Evolutionary conservation across 2,797 vertebrate species (phyloP).

Genomic region (Myotis planiceps): DNA sequence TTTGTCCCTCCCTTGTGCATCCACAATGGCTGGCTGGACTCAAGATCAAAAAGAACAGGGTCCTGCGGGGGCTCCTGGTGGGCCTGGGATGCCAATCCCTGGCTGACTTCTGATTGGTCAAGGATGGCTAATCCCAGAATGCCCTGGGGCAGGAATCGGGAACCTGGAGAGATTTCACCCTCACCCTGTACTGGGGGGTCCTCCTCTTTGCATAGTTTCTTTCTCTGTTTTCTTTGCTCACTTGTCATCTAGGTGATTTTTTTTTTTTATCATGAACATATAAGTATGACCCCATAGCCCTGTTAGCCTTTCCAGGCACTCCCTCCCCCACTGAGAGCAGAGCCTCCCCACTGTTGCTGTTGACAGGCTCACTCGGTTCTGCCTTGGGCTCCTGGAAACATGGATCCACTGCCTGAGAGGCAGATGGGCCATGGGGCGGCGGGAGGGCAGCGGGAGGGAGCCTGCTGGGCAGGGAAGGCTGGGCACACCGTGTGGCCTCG

Average conservation of each 20-base stretch:
- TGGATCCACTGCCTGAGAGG: background rate
- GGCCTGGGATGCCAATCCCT: background rate
- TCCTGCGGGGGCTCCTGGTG: background rate
- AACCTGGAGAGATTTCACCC: background rate
- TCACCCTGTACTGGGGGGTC: background rate
- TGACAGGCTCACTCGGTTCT: background rate
- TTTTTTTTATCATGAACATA: background rate
- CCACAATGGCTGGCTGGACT: background rate
- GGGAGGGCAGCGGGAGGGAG: too few relatives aligned
- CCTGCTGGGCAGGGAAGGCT: background rate
- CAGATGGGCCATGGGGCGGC: fast-evolving
- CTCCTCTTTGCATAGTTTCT: background rate
- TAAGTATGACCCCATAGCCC: background rate
- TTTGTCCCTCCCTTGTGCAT: background rate
- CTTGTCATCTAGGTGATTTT: background rate
- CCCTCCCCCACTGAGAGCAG: background rate
- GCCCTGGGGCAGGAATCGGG: background rate
- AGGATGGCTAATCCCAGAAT: background rate
- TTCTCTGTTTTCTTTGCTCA: background rate
- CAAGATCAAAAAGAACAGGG: background rate
- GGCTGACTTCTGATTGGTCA: background rate
- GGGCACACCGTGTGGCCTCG: too few relatives aligned
- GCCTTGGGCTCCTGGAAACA: background rate
- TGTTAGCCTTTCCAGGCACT: background rate
- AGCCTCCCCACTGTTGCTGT: too few relatives aligned